phyloP scores from a whole-genome alignment of 1,140 invertebrate species.

The Lethrus apterus region DNA sequence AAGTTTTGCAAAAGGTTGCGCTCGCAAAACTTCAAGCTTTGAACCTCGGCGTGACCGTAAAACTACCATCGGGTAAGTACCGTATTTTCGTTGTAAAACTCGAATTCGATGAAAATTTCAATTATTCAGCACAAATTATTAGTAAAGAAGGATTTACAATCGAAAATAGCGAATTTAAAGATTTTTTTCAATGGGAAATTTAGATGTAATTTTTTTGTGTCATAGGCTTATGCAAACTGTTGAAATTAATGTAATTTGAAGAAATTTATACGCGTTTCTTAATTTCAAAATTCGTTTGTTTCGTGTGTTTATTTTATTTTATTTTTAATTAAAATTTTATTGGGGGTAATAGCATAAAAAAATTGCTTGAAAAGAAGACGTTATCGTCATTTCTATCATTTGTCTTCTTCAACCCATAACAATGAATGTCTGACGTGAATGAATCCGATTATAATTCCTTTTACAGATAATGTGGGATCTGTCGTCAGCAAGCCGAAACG shows the following conservation, averaged over 20 bases:
- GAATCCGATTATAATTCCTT: background rate
- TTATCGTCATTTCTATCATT: too few relatives aligned
- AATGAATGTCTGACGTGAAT: background rate
- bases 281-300: background rate
- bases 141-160: background rate
- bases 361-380: too few relatives aligned
- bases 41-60: slow-evolving; percentile 72
- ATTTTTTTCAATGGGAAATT: background rate
- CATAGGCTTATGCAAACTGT: background rate
- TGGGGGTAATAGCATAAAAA: background rate
- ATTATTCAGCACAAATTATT: too few relatives aligned
- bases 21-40: slow-evolving; percentile 80
- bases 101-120: background rate
- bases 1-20: slow-evolving; percentile 74
- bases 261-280: background rate
- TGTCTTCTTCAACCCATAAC: too few relatives aligned
- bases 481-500: slow-evolving; percentile 60
- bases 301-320: background rate
- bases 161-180: background rate
- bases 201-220: background rate
- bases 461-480: slow-evolving; percentile 23
- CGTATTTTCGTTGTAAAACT: background rate
- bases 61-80: slow-evolving; percentile 50
- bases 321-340: background rate
- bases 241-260: background rate